Base-by-base conservation (phyloP, 2,797 vertebrate genomes). In the Chrosomus eos region DNA sequence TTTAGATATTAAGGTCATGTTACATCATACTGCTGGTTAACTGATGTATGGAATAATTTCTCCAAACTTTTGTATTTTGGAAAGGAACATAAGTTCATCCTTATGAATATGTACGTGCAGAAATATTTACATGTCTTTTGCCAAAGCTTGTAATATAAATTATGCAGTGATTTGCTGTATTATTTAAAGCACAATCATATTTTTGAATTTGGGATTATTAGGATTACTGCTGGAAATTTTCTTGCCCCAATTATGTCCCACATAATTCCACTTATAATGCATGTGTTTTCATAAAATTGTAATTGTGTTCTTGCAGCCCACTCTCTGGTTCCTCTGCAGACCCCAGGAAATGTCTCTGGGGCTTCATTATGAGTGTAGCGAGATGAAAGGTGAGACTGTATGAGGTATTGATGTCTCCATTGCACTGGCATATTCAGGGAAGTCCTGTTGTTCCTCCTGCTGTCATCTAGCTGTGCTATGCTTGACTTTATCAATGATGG, bases 351-450 rank as follows among this genome's bases (percentile, higher is more conserved):
- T 82, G 9, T 75, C 80, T 85, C 71, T 84, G 76, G 86, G 83
- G 60, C 76, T 80, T 86, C 28, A 77, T 88, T 92, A 91, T 90
- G 87, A 92, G 89, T 90, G 43, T 71, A 81, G 88, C 71, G 80
- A 91, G 90, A 91, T 91, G 91, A 93, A 91, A 89, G 86, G 90
- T 89, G 77, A 87, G 51, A 84, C 86, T 53, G 80, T 83, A 87
- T 86, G 82, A 66, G 74, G 73, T 91, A 89, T 89, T 88, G 90
- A 91, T 26, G 82, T 85, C 88, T 87, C 75, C 90, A 89, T 81
- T 80, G 89, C 88, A 88, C 87, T 91, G 93, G 91, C 91, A 93
- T 87, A 94, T 94, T 91, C 89, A 93, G 92, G 91, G 81, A 93
- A 90, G 84, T 91, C 89, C 72, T 48, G 84, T 86, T 89, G 87